Percentiles rank a stretch among this genome's conserved stretches.
Evolutionary conservation across 2,113 vertebrate genomes (phyloP).

Genomic region (Carettochelys insculpta): DNA sequence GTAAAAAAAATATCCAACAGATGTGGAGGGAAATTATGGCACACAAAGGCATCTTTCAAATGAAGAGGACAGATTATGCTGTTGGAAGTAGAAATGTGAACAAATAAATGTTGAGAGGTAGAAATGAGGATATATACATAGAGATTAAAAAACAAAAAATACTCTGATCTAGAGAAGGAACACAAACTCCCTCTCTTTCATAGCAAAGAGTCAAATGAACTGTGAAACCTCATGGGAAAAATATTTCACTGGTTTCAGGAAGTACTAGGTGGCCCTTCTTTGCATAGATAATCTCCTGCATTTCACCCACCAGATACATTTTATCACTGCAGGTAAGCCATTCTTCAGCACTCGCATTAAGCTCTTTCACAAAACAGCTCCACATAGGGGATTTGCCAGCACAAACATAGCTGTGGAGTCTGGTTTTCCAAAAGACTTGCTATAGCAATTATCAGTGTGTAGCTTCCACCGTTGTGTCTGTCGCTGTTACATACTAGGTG

Average conservation of each 20-base stretch:
- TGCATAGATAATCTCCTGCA: background rate
- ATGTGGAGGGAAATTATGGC: background rate
- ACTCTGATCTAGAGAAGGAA: background rate
- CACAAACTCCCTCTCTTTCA: background rate
- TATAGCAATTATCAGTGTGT: background rate
- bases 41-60: slow-evolving; percentile 3
- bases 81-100: background rate
- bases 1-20: background rate
- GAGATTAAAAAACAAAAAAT: too few relatives aligned
- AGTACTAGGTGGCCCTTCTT: background rate
- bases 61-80: background rate
- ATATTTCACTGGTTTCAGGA: background rate
- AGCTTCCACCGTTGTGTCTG: background rate
- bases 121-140: too few relatives aligned
- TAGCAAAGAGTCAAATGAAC: background rate
- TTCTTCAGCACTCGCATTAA: background rate
- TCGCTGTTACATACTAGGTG: background rate
- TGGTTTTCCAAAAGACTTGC: background rate
- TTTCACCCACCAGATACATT: background rate
- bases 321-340: background rate
- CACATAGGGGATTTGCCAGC: background rate
- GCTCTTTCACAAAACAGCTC: background rate
- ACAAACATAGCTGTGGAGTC: background rate
- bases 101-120: background rate
- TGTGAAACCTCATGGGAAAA: background rate